Evolutionary conservation across 2,113 vertebrate species (phyloP).

Genomic region (Leptodactylus fuscus): DNA sequence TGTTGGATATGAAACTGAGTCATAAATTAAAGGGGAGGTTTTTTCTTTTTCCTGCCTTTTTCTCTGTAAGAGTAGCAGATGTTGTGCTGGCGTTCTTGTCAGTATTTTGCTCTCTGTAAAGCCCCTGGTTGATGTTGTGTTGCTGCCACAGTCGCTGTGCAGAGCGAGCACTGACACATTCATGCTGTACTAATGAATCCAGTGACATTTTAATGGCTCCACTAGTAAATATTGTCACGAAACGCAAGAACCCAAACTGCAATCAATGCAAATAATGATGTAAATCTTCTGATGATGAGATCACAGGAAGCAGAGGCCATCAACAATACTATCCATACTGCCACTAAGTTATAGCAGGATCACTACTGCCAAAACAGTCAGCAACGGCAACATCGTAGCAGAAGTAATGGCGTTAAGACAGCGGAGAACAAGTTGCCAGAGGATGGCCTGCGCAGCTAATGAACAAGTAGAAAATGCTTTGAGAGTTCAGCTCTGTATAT

Average conservation of each 20-base stretch:
- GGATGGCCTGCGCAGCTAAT: no score
- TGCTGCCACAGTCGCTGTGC: neutral
- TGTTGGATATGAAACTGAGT: no score
- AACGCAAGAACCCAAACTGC: conserved; percentile 2
- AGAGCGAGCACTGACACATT: neutral
- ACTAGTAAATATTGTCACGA: conserved; percentile 45
- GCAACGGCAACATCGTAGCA: neutral
- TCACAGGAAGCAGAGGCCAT: neutral
- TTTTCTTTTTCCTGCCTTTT: no score
- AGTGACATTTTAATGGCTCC: conserved; percentile 24
- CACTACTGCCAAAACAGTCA: neutral
- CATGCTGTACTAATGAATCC: conserved; percentile 17
- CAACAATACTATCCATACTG: neutral
- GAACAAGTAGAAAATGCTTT: no score
- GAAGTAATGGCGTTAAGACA: no score
- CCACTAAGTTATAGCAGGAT: neutral
- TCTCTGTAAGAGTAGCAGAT: no score
- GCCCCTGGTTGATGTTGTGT: neutral
- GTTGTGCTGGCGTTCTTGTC: neutral
- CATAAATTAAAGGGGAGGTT: no score
- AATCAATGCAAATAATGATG: conserved; percentile 44
- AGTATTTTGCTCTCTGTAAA: neutral
- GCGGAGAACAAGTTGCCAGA: no score
- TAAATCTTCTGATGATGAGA: conserved; percentile 32
- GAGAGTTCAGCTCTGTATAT: no score